A percentile compares a stretch with the other conserved stretches of the same genome.
Conservation (phyloP, 30 jellyfish, hydroid and myxozoan species). For the Turritopsis dohrnii region DNA sequence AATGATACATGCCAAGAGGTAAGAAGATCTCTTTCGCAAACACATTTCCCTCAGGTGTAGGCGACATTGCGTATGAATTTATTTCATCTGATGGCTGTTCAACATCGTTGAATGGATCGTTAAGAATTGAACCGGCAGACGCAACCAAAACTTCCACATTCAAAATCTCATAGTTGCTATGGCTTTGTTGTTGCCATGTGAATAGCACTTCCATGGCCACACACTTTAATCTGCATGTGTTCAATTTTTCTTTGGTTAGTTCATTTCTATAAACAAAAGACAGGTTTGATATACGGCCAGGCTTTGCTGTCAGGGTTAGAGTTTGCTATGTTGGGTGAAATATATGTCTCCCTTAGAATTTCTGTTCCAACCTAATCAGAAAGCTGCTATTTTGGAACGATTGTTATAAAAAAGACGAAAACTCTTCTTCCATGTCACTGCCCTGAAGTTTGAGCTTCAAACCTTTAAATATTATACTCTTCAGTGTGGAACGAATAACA, state of each 20-base stretch:
- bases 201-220: neutral
- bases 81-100: neutral
- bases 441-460: too few species aligned
- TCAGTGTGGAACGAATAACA: too few species aligned
- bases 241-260: neutral
- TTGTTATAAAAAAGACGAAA: too few species aligned
- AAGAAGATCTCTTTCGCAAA: constrained; percentile 1
- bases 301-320: neutral
- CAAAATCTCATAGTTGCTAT: neutral
- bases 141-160: constrained; percentile 6
- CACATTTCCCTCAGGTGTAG: constrained; percentile 2
- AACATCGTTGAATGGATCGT: neutral
- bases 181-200: neutral
- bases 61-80: neutral
- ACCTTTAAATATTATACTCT: too few species aligned
- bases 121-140: neutral
- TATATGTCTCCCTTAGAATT: too few species aligned
- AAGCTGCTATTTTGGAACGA: too few species aligned
- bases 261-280: neutral
- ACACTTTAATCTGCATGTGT: neutral
- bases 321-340: neutral
- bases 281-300: neutral
- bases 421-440: too few species aligned
- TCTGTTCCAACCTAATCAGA: too few species aligned
- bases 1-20: constrained; percentile 24